A percentile compares a stretch with the other conserved stretches of the same genome.
phyloP scores from a whole-genome alignment of 2,888 invertebrate species.

The Metalampra italica region DNA sequence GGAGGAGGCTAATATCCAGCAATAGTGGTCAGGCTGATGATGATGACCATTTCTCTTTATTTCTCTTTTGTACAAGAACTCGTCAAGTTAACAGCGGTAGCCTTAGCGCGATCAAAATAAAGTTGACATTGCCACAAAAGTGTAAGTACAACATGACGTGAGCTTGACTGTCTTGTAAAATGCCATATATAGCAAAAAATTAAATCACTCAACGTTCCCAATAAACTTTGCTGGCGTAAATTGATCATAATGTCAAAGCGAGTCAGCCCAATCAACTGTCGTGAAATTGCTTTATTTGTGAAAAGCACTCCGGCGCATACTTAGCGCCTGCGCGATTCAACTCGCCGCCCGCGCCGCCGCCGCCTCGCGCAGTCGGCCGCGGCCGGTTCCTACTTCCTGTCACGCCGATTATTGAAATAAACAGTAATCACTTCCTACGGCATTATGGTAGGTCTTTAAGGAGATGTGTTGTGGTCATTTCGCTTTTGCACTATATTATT shows the following conservation, averaged over 20 bases:
- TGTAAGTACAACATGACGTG: too few relatives aligned
- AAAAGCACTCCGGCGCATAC: conserved; percentile 25
- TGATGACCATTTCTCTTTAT: too few relatives aligned
- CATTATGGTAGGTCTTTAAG: conserved; percentile 53
- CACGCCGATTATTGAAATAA: conserved; percentile 69
- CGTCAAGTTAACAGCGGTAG: too few relatives aligned
- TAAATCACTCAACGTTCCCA: too few relatives aligned
- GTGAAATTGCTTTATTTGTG: conserved; percentile 62
- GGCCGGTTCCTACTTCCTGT: conserved; percentile 55
- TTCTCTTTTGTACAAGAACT: too few relatives aligned
- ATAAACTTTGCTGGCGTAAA: conserved; percentile 26
- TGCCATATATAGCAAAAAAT: too few relatives aligned
- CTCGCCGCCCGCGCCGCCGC: conserved; percentile 30
- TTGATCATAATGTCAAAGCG: conserved; percentile 30
- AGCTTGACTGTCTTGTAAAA: too few relatives aligned
- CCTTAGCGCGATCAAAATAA: too few relatives aligned
- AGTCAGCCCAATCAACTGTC: conserved; percentile 35
- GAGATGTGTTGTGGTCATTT: conserved; percentile 3
- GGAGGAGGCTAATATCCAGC: too few relatives aligned
- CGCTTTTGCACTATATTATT: not conserved
- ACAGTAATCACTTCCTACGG: conserved; percentile 74
- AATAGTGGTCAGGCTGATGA: too few relatives aligned
- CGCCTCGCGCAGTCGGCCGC: conserved; percentile 30
- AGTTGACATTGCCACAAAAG: too few relatives aligned
- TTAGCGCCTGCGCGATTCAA: conserved; percentile 16